Evolutionary conservation across 1,140 invertebrate genomes (phyloP), one percentile per base, ranked within the genome.

Genomic region (Venustaconcha ellipsiformis): DNA sequence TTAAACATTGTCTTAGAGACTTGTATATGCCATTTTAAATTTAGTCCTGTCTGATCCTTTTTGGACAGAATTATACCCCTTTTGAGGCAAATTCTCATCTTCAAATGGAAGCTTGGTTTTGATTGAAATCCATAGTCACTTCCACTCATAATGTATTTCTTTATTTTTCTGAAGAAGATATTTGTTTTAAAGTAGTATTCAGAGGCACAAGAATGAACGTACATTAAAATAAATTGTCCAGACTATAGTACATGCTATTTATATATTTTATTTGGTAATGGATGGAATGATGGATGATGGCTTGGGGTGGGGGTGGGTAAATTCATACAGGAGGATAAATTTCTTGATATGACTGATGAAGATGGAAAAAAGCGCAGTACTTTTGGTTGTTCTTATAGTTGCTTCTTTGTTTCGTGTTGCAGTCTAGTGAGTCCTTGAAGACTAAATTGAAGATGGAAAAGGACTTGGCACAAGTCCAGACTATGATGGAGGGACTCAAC

Each of bases 401-500:
- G 11, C 37, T 48, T 48, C 11, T 48, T 48, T 48, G 4, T 48
- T 71, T 62, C 13, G 14, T 67, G 60, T 74, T 83, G 20, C 78
- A 88, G 86, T 80, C 82, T 80, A 84, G 88, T 85, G 88, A 90
- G 71, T 87, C 84, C 23, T 79, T 83, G 20, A 85, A 86, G 69
- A 84, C 84, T 48, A 87, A 88, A 60, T 78, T 86, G 66, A 87
- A 90, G 74, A 91, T 96, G 62, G 95, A 96, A 88, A 93, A 94
- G 72, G 96, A 97, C 88, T 91, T 97, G 75, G 92, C 93, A 55
- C 91, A 94, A 60, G 95, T 97, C 5, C 95, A 97, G 83, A 93
- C 94, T 64, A 92, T 96, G 56, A 95, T 97, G 62, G 94, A 94
- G 14, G 95, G 96, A 73, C 90, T 97, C 70, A 94, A 95, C 82